phyloP scores from a whole-genome alignment of 2,113 vertebrate genomes.

The Mirounga angustirostris region DNA sequence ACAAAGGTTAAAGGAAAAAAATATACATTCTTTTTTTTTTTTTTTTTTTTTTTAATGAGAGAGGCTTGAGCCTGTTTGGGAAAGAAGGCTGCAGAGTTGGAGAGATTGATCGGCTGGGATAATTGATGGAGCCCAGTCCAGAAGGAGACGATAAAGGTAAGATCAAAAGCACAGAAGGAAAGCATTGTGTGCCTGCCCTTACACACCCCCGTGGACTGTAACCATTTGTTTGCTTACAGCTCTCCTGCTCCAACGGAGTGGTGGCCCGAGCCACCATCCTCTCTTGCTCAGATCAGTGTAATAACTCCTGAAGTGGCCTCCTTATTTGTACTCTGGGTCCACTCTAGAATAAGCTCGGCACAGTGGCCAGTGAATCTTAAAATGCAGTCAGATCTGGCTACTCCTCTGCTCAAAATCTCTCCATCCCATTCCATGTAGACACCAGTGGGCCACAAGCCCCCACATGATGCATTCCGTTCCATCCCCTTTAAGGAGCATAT shows the following conservation, averaged over 20 bases:
- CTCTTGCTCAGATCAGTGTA: not conserved
- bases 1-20: not conserved
- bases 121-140: not conserved
- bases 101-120: not conserved
- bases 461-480: accelerated
- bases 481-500: accelerated
- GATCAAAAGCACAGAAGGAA: not conserved
- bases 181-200: not conserved
- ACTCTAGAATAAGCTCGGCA: not conserved
- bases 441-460: not conserved
- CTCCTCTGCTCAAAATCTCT: not conserved
- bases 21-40: not conserved
- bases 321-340: not conserved
- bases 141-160: not conserved
- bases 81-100: not conserved
- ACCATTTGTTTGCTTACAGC: not conserved
- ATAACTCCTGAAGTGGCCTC: not conserved
- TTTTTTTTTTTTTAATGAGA: not conserved
- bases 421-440: not conserved
- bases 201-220: accelerated
- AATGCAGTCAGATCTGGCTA: not conserved
- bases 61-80: not conserved
- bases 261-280: not conserved
- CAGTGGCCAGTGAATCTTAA: not conserved
- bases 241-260: not conserved